Conservation (phyloP, 1,140 invertebrate genomes). For the Ceratoteleas bidentatus region DNA sequence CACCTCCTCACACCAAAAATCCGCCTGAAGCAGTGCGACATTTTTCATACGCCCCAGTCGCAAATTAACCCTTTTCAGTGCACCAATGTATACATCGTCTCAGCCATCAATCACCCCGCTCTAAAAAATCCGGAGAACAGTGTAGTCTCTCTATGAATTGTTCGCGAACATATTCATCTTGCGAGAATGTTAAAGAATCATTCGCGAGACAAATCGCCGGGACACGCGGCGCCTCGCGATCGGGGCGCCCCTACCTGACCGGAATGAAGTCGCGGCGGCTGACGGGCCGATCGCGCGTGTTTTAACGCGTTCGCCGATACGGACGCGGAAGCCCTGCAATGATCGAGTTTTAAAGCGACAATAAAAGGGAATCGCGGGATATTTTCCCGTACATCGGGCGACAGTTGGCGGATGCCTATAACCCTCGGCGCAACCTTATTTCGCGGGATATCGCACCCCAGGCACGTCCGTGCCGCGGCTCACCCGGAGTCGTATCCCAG, state of each 20-base stretch:
- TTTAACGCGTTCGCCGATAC: slow-evolving; percentile 50
- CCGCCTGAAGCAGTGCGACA: no score
- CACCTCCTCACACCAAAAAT: no score
- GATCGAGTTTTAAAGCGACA: slow-evolving; percentile 80
- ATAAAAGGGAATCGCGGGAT: slow-evolving; percentile 79
- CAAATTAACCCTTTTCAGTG: no score
- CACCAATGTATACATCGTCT: no score
- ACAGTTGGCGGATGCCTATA: slow-evolving; percentile 79
- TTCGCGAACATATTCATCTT: slow-evolving; percentile 48
- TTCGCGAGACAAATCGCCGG: slow-evolving; percentile 73
- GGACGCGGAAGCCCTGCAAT: slow-evolving; percentile 67
- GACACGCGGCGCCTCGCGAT: slow-evolving; percentile 64
- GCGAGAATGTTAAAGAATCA: slow-evolving; percentile 68
- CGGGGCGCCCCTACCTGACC: slow-evolving; percentile 62
- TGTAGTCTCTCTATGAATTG: slow-evolving; percentile 38
- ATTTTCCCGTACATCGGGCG: slow-evolving; percentile 57
- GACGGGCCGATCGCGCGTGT: slow-evolving; percentile 44
- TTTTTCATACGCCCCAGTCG: no score
- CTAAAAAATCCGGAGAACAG: background rate
- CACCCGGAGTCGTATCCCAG: slow-evolving; percentile 66
- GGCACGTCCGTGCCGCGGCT: slow-evolving; percentile 74
- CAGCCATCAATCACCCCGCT: background rate
- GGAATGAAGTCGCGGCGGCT: slow-evolving; percentile 72
- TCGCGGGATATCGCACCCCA: slow-evolving; percentile 75
- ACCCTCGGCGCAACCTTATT: slow-evolving; percentile 72